Percentiles rank a stretch among this genome's conserved stretches.
phyloP scores from a whole-genome alignment of 2,888 invertebrate genomes.

The Pristionchus maxplancki region DNA sequence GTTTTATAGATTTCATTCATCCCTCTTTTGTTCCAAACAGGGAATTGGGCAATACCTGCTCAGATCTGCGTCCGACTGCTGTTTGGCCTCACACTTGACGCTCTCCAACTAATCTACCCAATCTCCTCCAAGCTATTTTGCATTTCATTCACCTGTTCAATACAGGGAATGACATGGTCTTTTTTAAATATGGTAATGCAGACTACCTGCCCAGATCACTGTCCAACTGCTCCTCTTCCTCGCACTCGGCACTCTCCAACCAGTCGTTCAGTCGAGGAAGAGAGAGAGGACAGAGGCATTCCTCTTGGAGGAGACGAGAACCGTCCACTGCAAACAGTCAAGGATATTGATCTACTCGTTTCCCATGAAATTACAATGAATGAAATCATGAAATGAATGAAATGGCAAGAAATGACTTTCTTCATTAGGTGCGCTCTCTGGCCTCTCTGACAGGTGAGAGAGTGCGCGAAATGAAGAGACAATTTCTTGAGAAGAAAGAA shows the following conservation, averaged over 20 bases:
- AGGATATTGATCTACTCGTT: too few relatives aligned
- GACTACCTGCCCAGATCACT: conserved; percentile 16
- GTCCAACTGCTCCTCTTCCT: conserved; percentile 29
- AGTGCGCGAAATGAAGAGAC: too few relatives aligned
- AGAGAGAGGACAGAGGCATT: conserved; percentile 9
- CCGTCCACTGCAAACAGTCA: conserved; percentile 2
- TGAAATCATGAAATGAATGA: not conserved
- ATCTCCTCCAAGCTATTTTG: too few relatives aligned
- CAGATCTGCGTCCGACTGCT: conserved; percentile 34
- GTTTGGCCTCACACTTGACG: not conserved
- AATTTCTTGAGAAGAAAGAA: too few relatives aligned
- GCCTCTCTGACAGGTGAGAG: too few relatives aligned
- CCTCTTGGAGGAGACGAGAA: not conserved
- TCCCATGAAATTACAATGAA: too few relatives aligned
- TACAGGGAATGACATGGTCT: too few relatives aligned
- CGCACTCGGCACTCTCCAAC: not conserved
- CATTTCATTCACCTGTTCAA: too few relatives aligned
- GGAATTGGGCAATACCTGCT: not conserved
- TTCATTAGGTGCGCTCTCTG: too few relatives aligned
- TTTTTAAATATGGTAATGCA: too few relatives aligned
- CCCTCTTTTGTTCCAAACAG: not conserved
- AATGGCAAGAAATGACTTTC: too few relatives aligned
- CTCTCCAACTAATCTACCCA: conserved; percentile 12
- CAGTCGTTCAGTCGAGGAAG: not conserved
- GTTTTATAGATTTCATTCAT: too few relatives aligned